These are phyloP conservation scores for Drosophila ananassae DNA, from an alignment of 1,140 invertebrate genomes.

Conservation along the genomic window DNA sequence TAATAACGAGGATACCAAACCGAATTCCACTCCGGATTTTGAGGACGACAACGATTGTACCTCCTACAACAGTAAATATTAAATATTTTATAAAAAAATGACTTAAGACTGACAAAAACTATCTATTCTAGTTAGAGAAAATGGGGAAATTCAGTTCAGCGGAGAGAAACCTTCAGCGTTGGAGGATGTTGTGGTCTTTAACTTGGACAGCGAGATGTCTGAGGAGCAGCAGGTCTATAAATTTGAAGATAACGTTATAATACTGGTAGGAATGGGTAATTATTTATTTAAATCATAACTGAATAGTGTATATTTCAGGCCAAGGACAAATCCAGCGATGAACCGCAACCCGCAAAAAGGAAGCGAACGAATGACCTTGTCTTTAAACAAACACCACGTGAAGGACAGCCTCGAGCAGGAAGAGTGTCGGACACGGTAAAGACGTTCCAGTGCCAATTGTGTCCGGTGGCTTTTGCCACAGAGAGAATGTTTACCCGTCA, in stretches of 20 bases:
- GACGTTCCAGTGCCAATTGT: slow-evolving; percentile 86
- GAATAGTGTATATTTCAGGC: slow-evolving; percentile 17
- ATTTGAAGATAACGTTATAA: slow-evolving; percentile 60
- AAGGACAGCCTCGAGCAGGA: slow-evolving; percentile 12
- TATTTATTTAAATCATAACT: neutral
- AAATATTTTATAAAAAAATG: neutral
- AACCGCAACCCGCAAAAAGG: slow-evolving; percentile 2
- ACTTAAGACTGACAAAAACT: neutral
- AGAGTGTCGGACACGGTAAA: slow-evolving; percentile 82
- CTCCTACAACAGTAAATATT: slow-evolving; percentile 69
- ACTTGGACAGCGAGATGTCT: slow-evolving; percentile 62
- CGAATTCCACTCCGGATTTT: slow-evolving; percentile 34
- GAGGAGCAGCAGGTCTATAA: slow-evolving; percentile 57
- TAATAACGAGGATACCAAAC: slow-evolving; percentile 26
- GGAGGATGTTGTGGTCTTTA: slow-evolving; percentile 68
- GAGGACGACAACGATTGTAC: slow-evolving; percentile 55
- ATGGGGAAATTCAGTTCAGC: slow-evolving; percentile 75
- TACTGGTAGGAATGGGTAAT: slow-evolving; percentile 39
- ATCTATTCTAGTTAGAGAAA: slow-evolving; percentile 58
- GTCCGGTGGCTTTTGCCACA: slow-evolving; percentile 86
- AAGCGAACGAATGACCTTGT: slow-evolving; percentile 42
- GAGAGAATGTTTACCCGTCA: slow-evolving; percentile 86
- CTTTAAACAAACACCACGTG: slow-evolving; percentile 29
- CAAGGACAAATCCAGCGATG: slow-evolving; percentile 34
- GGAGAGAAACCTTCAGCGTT: slow-evolving; percentile 46